phyloP scores from a whole-genome alignment of 2,113 vertebrate genomes.

The Ameiurus melas region DNA sequence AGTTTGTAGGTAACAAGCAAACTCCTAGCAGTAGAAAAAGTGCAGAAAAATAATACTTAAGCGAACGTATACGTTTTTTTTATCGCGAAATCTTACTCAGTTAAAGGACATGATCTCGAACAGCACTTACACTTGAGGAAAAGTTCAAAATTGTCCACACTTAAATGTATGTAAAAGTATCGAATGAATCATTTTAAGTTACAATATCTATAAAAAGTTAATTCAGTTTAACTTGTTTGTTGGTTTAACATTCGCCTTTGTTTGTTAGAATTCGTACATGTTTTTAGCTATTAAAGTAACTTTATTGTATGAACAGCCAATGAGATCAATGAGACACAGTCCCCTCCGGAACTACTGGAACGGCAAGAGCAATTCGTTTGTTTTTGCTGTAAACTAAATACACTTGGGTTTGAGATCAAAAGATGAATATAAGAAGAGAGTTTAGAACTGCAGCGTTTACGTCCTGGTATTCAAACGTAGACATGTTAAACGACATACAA shows the following conservation, averaged over 20 bases:
- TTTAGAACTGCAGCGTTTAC: no score
- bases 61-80: not conserved
- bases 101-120: not conserved
- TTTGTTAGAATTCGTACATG: not conserved
- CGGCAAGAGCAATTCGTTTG: no score
- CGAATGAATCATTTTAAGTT: not conserved
- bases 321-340: no score
- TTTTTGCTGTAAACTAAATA: no score
- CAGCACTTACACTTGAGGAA: not conserved
- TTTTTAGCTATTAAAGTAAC: no score
- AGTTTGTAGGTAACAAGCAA: not conserved
- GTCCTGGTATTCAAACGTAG: no score
- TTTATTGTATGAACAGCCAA: no score
- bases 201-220: not conserved
- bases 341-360: no score
- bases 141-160: not conserved
- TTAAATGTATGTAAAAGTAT: not conserved
- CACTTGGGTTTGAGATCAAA: no score
- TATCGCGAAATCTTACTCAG: not conserved
- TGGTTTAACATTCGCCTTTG: not conserved
- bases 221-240: not conserved
- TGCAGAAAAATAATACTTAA: not conserved
- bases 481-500: no score
- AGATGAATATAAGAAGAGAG: no score
- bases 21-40: no score